phyloP scores from a whole-genome alignment of 2,113 vertebrate genomes.

The Seriola dumerili region DNA sequence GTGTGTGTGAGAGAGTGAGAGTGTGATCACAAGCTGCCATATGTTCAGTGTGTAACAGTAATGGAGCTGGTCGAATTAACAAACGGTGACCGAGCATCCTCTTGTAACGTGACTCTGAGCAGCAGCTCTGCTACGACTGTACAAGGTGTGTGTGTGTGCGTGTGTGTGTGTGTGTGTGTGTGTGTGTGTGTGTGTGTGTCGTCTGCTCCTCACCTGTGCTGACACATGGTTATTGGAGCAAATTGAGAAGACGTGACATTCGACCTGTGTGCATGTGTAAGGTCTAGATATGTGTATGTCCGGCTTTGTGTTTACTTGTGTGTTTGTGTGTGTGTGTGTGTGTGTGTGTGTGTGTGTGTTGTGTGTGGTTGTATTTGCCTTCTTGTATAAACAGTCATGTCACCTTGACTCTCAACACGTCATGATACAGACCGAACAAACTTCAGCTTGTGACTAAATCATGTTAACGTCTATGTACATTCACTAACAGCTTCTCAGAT shows the following conservation, averaged over 20 bases:
- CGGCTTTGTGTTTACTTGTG: conserved; percentile 2
- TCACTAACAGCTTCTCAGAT: too few relatives aligned
- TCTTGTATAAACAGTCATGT: neutral
- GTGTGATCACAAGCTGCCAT: conserved; percentile 34
- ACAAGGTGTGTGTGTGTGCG: neutral
- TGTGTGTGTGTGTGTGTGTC: conserved; percentile 8
- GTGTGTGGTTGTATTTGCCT: neutral
- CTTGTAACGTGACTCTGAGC: conserved; percentile 63
- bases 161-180: conserved; percentile 22
- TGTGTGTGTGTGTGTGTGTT: conserved; percentile 7
- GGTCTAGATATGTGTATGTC: neutral
- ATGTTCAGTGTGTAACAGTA: conserved; percentile 53
- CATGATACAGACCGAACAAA: neutral
- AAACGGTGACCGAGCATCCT: conserved; percentile 44
- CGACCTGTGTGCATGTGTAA: conserved; percentile 37
- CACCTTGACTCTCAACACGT: neutral
- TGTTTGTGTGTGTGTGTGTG: neutral
- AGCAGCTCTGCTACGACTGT: neutral
- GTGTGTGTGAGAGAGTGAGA: neutral
- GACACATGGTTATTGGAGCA: conserved; percentile 58
- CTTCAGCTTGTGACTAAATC: neutral
- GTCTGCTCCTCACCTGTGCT: conserved; percentile 12
- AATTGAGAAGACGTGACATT: conserved; percentile 51
- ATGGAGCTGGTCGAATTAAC: conserved; percentile 47
- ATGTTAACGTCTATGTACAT: neutral